These are phyloP conservation scores for Helarctos malayanus DNA, from an alignment of 2,797 vertebrate species.

Conservation along the genomic window DNA sequence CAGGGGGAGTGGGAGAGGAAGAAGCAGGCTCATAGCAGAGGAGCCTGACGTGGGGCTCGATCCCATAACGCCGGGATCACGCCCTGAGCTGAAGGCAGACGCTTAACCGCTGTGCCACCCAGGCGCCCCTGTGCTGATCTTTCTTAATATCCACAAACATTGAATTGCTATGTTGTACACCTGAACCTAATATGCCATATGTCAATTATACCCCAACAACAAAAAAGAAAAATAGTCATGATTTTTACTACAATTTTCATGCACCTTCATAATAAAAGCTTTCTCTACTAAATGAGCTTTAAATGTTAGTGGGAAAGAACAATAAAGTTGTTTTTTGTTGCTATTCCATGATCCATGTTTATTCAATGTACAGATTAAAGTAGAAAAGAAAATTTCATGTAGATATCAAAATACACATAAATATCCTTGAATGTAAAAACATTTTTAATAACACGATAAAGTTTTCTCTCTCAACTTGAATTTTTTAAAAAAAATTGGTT, in stretches of 20 bases:
- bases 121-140: neutral
- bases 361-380: neutral
- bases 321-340: neutral
- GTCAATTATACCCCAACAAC: neutral
- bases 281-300: neutral
- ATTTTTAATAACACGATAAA: conserved; percentile 19
- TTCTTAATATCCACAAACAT: neutral
- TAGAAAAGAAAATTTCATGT: neutral
- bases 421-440: neutral
- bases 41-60: no score
- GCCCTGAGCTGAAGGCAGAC: no score
- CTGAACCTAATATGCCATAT: neutral
- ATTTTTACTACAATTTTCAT: neutral
- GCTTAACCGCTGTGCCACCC: no score
- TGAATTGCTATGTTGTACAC: neutral
- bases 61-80: no score
- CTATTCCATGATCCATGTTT: neutral
- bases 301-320: neutral
- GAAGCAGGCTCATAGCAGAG: no score
- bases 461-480: neutral
- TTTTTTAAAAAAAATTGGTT: neutral
- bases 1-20: no score
- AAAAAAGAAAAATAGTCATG: neutral
- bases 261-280: neutral
- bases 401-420: neutral